phyloP scores from a whole-genome alignment of 64 coral and sea anemone species.

The Pocillopora damicornis region DNA sequence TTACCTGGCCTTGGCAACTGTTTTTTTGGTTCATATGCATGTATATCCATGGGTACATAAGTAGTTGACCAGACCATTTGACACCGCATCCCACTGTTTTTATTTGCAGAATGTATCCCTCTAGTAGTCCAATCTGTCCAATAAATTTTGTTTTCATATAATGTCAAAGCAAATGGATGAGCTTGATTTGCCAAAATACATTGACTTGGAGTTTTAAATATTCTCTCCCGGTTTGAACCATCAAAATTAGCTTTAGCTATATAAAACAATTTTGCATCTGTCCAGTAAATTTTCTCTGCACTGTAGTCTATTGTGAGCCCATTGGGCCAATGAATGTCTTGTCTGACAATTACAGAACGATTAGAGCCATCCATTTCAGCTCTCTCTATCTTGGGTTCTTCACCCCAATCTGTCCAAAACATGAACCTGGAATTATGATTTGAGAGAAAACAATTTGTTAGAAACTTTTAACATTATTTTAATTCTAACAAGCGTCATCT shows the following conservation, averaged over 20 bases:
- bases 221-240: slow-evolving; percentile 51
- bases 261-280: slow-evolving; percentile 79
- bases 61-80: slow-evolving; percentile 44
- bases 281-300: slow-evolving; percentile 72
- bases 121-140: slow-evolving; percentile 78
- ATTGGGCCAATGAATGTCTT: slow-evolving; percentile 80
- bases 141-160: slow-evolving; percentile 78
- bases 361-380: slow-evolving; percentile 69
- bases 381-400: slow-evolving; percentile 76
- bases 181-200: slow-evolving; percentile 9
- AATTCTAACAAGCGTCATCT: too few species aligned
- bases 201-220: slow-evolving; percentile 35
- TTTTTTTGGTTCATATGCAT: slow-evolving; percentile 43
- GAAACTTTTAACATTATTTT: too few species aligned
- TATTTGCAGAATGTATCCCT: slow-evolving; percentile 69
- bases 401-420: slow-evolving; percentile 94
- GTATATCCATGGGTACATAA: slow-evolving; percentile 73
- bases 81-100: slow-evolving; percentile 51
- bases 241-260: slow-evolving; percentile 70
- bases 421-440: slow-evolving; percentile 47
- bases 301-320: slow-evolving; percentile 73
- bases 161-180: slow-evolving; percentile 72
- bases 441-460: too few species aligned
- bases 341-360: slow-evolving; percentile 49
- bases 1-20: slow-evolving; percentile 29